These are phyloP conservation scores for Neodon shergylaensis DNA, from an alignment of 2,113 vertebrate species.

Conservation along the genomic window DNA sequence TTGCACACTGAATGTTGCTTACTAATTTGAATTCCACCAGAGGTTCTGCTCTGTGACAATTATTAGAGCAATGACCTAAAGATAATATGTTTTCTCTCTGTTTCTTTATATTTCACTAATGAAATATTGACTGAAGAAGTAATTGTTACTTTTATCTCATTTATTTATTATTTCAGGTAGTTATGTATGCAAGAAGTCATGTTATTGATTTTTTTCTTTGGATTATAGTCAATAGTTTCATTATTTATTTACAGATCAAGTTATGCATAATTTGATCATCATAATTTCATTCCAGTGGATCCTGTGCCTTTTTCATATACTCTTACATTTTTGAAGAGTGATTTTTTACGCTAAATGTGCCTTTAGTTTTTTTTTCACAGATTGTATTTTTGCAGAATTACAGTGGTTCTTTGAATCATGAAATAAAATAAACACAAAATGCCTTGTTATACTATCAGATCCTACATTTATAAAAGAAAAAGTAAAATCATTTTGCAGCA, in stretches of 20 bases:
- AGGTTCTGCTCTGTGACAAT: not conserved
- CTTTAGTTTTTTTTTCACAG: not conserved
- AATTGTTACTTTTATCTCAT: not conserved
- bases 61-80: not conserved
- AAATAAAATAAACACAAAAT: not conserved
- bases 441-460: not conserved
- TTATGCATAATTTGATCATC: not conserved
- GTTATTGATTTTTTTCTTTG: not conserved
- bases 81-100: not conserved
- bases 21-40: not conserved
- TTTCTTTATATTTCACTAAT: not conserved
- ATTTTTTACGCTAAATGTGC: not conserved
- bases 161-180: not conserved
- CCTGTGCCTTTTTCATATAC: not conserved
- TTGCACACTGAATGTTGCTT: not conserved
- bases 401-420: not conserved
- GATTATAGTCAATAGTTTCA: not conserved
- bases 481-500: not conserved
- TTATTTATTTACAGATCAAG: not conserved
- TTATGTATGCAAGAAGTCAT: not conserved
- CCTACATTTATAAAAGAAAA: not conserved
- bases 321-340: not conserved
- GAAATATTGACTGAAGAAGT: conserved; percentile 35
- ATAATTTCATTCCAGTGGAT: not conserved
- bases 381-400: not conserved